Percentiles rank a stretch among this genome's conserved stretches.
Conservation (phyloP, 2,888 invertebrate genomes). For the Antheraea yamamai region DNA sequence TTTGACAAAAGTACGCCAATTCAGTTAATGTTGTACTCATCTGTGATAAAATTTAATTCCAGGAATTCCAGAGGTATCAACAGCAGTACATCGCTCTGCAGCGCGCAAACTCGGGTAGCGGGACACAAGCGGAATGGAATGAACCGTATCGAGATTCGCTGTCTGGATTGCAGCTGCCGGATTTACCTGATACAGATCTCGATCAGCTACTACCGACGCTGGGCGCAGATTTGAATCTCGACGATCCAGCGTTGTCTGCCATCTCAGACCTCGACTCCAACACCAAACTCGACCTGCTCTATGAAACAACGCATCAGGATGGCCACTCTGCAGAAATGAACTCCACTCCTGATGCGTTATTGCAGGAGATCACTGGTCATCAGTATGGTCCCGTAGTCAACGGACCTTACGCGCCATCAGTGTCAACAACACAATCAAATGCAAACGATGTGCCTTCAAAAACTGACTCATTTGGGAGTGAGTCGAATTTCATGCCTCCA, state of each 20-base stretch:
- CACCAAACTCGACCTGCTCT: conserved; percentile 70
- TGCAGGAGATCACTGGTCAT: conserved; percentile 60
- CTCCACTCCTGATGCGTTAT: conserved; percentile 48
- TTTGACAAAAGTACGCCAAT: too few species aligned
- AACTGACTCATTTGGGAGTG: conserved; percentile 41
- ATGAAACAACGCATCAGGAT: conserved; percentile 49
- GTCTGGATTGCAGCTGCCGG: conserved; percentile 63
- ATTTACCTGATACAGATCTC: conserved; percentile 80
- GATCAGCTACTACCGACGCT: conserved; percentile 85
- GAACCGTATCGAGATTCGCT: conserved; percentile 72
- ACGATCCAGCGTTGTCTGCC: conserved; percentile 63
- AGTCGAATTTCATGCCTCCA: conserved; percentile 65
- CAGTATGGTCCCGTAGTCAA: conserved; percentile 46
- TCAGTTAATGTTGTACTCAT: not conserved
- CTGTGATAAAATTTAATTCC: conserved; percentile 34
- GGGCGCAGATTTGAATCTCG: conserved; percentile 83
- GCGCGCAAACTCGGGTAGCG: conserved; percentile 67
- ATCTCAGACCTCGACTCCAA: conserved; percentile 66
- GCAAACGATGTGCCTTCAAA: conserved; percentile 39
- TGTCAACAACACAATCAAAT: conserved; percentile 33
- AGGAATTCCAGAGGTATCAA: conserved; percentile 84
- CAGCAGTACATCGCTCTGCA: conserved; percentile 84
- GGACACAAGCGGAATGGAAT: conserved; percentile 72
- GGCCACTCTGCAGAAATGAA: conserved; percentile 35
- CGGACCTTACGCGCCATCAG: conserved; percentile 45